Evolutionary conservation across 2,797 vertebrate species (phyloP).

Genomic region (Periophthalmus magnuspinnatus): DNA sequence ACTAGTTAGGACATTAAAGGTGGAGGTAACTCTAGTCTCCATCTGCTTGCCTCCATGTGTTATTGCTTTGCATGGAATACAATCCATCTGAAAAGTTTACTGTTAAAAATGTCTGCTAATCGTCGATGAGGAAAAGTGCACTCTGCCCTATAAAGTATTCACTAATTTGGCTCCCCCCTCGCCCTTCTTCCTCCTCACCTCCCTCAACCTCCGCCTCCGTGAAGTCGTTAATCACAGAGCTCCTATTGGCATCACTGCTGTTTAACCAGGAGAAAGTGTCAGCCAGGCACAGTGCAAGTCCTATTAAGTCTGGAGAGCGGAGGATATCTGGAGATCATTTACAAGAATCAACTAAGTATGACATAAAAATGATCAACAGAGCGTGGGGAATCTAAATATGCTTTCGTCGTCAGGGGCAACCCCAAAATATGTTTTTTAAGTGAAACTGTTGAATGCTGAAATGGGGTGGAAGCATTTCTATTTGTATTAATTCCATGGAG

Average conservation of each 20-base stretch:
- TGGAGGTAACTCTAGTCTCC: too few species aligned
- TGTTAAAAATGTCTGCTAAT: neutral
- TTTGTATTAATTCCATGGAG: too few species aligned
- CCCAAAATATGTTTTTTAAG: too few species aligned
- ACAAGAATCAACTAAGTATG: neutral
- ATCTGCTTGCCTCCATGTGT: too few species aligned
- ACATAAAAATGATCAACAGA: neutral
- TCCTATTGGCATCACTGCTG: slow-evolving; percentile 5
- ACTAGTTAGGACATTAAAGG: too few species aligned
- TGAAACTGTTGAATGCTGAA: too few species aligned
- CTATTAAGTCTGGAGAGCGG: neutral
- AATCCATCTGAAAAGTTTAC: too few species aligned
- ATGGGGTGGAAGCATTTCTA: too few species aligned
- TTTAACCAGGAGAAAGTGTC: slow-evolving; percentile 19
- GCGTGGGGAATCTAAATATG: neutral
- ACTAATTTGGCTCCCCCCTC: neutral
- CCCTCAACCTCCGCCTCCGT: neutral
- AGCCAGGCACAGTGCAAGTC: slow-evolving; percentile 4
- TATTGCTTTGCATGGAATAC: too few species aligned
- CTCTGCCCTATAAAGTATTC: neutral
- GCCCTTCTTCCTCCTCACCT: neutral
- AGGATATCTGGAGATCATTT: neutral
- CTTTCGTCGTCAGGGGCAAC: neutral
- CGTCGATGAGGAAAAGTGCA: neutral
- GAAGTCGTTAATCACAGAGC: slow-evolving; percentile 3